Evolutionary conservation across 2,113 vertebrate genomes (phyloP).

Genomic region (Thamnophis sirtalis): DNA sequence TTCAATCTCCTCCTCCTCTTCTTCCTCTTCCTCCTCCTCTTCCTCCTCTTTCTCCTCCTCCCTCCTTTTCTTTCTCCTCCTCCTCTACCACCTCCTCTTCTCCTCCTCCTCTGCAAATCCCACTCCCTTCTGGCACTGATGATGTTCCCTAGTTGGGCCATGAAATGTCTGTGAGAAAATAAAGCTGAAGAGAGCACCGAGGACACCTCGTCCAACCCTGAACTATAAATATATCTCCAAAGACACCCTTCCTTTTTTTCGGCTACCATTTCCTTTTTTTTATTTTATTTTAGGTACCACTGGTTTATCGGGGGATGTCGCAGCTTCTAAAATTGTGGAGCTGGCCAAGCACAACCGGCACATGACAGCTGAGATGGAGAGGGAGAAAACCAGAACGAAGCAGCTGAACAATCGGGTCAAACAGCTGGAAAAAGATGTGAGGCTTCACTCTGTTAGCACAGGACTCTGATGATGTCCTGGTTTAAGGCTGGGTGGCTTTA

Average conservation of each 20-base stretch:
- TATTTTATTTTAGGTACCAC: constrained; percentile 71
- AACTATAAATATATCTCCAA: not conserved
- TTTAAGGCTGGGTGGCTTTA: not conserved
- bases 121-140: not conserved
- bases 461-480: not conserved
- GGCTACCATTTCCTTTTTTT: not conserved
- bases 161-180: not conserved
- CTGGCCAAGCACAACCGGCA: constrained; percentile 87
- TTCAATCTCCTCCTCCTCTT: not conserved
- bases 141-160: not conserved
- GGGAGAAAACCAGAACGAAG: constrained; percentile 77
- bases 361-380: constrained; percentile 76
- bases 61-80: no score
- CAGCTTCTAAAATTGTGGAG: constrained; percentile 89
- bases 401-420: constrained; percentile 75
- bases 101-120: not conserved
- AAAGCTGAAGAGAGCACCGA: not conserved
- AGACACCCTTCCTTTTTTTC: not conserved
- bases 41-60: no score
- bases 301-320: constrained; percentile 79
- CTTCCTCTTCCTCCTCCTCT: not conserved
- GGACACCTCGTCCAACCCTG: not conserved
- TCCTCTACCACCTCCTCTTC: no score
- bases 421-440: constrained; percentile 87
- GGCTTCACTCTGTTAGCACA: not conserved